Base-by-base conservation (phyloP, 1,140 invertebrate species). In the Sycophaga agraensis region DNA sequence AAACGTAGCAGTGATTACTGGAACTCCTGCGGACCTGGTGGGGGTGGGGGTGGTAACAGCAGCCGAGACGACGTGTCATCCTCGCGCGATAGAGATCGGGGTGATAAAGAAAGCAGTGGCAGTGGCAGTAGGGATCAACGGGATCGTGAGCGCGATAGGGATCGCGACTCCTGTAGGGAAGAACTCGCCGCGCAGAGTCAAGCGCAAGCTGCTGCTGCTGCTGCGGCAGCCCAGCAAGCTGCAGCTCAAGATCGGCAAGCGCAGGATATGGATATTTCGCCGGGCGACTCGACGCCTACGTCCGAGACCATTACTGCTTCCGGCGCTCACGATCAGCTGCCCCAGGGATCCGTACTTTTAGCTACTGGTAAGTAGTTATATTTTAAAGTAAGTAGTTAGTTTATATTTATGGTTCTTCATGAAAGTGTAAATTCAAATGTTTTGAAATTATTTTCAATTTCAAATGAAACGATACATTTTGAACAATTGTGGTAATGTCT, bases 221-320 rank as follows among this genome's bases (percentile, higher is more conserved):
- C 49, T 3, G 50, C 34, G 5, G 22, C 35, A 35, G 35, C 39
- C 14, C 37, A 56, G 3, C 24, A 39, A 11, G 22, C 37, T 9
- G n/a, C 21, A 17, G 71, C 71, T 19, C 68, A 71, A 16, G 78
- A 80, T 57, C 75, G 78, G n/a, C 77, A 78, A 54, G 72, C 76
- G 58, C 87, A 91, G 69, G 90, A 92, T 72, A 93, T 93, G 91
- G 91, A 93, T 68, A 92, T 93, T 54, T 93, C 91, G 58, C 89
- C 89, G n/a, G 89, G 89, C 63, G 90, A 90, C 71, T 89, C 89
- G 65, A 91, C 90, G 60, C 89, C 90, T 34, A 91, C 89, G 39
- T 90, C 88, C 12, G 89, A 89, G 78, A 83, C 86, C 50, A 60
- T 79, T 31, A 39, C 21, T 6, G 39, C 35, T 5, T 74, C 73